Conservation (phyloP, 2,113 vertebrate species). For the Lamprologus callipterus region DNA sequence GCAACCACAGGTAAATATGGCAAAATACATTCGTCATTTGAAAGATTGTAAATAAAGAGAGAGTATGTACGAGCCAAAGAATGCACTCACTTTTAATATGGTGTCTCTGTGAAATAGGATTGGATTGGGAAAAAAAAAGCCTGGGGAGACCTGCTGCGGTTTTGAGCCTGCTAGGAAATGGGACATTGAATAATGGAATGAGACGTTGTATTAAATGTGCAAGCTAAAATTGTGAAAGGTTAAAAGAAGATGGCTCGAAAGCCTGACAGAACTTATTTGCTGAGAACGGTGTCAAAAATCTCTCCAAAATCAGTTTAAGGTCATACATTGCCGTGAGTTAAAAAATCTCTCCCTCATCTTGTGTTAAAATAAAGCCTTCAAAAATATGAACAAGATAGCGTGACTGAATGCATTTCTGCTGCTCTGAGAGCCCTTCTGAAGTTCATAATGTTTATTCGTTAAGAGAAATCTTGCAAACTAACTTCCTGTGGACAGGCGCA, state of each 20-base stretch:
- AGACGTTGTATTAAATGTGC: conserved; percentile 16
- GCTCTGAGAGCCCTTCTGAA: conserved; percentile 24
- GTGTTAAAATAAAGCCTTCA: neutral
- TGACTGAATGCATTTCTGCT: neutral
- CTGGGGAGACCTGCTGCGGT: neutral
- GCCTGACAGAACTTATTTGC: conserved; percentile 23
- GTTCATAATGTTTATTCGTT: conserved; percentile 26
- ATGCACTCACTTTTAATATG: neutral
- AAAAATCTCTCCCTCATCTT: neutral
- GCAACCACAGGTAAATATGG: conserved; percentile 33
- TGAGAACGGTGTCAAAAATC: neutral
- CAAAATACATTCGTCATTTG: conserved; percentile 15
- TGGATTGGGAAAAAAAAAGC: neutral
- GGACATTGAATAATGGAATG: conserved; percentile 23
- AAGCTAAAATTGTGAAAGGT: conserved; percentile 13
- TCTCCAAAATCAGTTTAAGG: conserved; percentile 12
- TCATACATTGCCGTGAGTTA: conserved; percentile 2
- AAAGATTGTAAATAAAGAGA: conserved; percentile 15
- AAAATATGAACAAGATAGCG: neutral
- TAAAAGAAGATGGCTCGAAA: conserved; percentile 24
- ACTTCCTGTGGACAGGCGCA: conserved; percentile 39
- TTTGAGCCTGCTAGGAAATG: neutral
- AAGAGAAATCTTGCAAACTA: conserved; percentile 21
- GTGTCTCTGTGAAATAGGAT: conserved; percentile 35
- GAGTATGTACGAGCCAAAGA: neutral